Evolutionary conservation across 2,888 invertebrate species (phyloP), one percentile per base, ranked within the genome.

Genomic region (Nomada ferruginata): DNA sequence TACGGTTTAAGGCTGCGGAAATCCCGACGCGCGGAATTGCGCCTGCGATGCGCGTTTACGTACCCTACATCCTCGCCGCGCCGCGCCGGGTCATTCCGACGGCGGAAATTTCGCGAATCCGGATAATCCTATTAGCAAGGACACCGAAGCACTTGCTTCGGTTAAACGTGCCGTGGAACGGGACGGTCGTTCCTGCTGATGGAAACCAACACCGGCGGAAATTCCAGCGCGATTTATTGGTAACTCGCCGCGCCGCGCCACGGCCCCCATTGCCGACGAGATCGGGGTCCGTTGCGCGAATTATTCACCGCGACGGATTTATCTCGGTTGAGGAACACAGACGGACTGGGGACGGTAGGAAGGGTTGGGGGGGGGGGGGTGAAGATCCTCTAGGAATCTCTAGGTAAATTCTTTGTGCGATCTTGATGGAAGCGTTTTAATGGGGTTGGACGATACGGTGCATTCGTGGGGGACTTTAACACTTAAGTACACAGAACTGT

Each of bases 51-150:
- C 63, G 76, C 85, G 79, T 87, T 82, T 75, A 73, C 84, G 36
- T 76, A 26, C 23, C 36, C 50, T 61, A 59, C 70, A 26, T 59
- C 78, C 77, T 53, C 66, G 63, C 66, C 52, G 79, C 36, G 36
- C 70, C 77, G 60, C 66, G 63, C 64, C 52, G 79, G 86, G 84
- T 84, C 84, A 85, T 85, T 85, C 66, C 78, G 64, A 36, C 68
- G 61, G 69, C 64, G 79, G 78, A 84, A 88, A 88, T 89, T 87
- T 89, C 50, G 82, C 82, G 84, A 83, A 84, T 89, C 83, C 84
- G 83, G 82, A 77, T 89, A 89, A 88, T 88, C 89, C 87, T 87
- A 83, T 87, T 87, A 88, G 82, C 84, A 77, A 82, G 85, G 87
- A 87, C 85, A 89, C 85, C 83, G 75, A 82, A 82, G 78, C 84